Base-by-base conservation (phyloP, 2,888 invertebrate genomes). In the Diaperis boleti region DNA sequence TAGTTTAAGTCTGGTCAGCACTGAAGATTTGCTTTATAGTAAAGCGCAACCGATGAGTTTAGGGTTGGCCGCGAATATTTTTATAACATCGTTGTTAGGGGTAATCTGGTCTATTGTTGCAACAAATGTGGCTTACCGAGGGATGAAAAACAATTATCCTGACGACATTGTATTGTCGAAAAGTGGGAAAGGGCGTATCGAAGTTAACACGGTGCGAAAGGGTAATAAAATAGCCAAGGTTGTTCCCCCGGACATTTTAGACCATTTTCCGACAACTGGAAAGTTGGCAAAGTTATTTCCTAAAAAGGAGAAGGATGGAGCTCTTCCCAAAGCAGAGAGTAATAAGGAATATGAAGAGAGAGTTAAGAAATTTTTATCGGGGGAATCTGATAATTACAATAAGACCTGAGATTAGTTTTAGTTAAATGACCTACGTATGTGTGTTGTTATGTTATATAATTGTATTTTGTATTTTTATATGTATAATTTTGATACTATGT, bases 101-200 rank as follows among this genome's bases (percentile, higher is more conserved):
- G 66, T 86, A 0, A 75, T 86, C 0, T 89, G 88, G 88, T 88
- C 88, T 0, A 74, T 86, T 18, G 74, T 89, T 11, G 86, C 87
- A 42, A 78, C 85, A 0, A 86, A 84, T 74, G 84, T 89, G 15
- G 84, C 87, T 0, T 86, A 85, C 67, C 84, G 83, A 66, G 89
- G 89, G 15, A 88, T 89, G 87, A 83, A 78, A 60, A 87, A 84
- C 63, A 82, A 79, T 33, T 87, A 88, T 69, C 86, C 85, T 57
- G 86, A 86, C n/a, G 85, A 85, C 14, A 80, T 81, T 1, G 73
- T 78, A 13, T 80, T 83, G 8, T 74, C 82, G n/a, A 77, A 83
- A 57, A 42, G 45, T 18, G 83, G 71, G 3, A 69, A 85, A 0
- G 85, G 85, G 47, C 83, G 83, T 39, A 80, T 86, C 17, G 83